phyloP scores from a whole-genome alignment of 2,113 vertebrate species.

The Odobenus rosmarus region DNA sequence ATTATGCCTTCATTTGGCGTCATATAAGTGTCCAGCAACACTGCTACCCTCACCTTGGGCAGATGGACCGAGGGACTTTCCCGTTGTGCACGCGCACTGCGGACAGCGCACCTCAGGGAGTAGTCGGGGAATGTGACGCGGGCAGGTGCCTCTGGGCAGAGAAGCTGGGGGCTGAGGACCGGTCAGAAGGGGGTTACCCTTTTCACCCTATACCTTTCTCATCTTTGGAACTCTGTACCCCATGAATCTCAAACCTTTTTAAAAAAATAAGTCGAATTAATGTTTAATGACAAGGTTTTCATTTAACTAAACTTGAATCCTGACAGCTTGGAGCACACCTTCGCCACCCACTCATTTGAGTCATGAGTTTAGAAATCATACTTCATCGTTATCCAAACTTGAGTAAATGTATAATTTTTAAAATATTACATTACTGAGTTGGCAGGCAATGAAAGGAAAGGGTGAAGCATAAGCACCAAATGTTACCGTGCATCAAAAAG shows the following conservation, averaged over 20 bases:
- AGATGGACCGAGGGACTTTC: accelerated
- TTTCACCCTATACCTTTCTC: neutral
- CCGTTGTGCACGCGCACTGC: accelerated
- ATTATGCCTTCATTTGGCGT: neutral
- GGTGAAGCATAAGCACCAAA: neutral
- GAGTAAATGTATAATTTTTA: neutral
- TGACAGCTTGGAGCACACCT: neutral
- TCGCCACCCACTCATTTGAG: neutral
- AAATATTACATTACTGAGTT: neutral
- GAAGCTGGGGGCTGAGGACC: accelerated
- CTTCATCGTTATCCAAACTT: neutral
- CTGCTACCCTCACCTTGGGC: neutral
- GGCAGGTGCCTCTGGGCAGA: no score
- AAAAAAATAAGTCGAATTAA: neutral
- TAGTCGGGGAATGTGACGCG: accelerated
- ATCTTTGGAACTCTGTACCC: neutral
- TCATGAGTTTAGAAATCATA: neutral
- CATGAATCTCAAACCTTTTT: neutral
- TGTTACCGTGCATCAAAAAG: neutral
- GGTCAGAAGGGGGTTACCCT: no score
- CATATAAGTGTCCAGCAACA: neutral
- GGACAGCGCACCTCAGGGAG: accelerated
- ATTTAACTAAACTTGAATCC: neutral
- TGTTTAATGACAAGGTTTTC: neutral
- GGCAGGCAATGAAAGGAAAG: neutral